Percentiles rank a stretch among this genome's conserved stretches.
These are phyloP conservation scores for Agrochola macilenta DNA, from an alignment of 2,888 invertebrate species.

Conservation along the genomic window DNA sequence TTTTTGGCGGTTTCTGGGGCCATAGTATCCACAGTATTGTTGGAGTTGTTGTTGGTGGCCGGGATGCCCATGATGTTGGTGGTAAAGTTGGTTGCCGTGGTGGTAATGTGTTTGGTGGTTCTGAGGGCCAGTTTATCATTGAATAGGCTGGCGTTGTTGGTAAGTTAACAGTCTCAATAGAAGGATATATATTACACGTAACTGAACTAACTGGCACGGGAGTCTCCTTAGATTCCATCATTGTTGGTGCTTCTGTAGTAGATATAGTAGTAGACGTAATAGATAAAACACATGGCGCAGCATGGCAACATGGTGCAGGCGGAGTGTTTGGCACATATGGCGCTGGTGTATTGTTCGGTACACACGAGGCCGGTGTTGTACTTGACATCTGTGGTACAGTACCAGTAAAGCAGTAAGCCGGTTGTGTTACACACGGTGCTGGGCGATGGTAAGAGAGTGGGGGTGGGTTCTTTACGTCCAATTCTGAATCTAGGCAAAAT, in stretches of 20 bases:
- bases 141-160: not conserved
- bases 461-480: slow-evolving; percentile 46
- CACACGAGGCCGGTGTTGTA: not conserved
- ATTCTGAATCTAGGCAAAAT: slow-evolving; percentile 67
- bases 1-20: not conserved
- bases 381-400: not conserved
- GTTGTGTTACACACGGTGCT: not conserved
- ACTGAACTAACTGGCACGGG: not conserved
- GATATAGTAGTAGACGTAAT: not conserved
- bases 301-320: not conserved
- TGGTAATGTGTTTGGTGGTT: not conserved
- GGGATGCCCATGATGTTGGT: not conserved
- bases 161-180: not conserved
- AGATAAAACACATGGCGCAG: not conserved
- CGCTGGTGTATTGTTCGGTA: not conserved
- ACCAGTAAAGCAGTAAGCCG: not conserved
- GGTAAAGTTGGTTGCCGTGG: not conserved
- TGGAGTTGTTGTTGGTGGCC: slow-evolving; percentile 19
- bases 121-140: not conserved
- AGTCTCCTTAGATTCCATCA: not conserved
- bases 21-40: not conserved
- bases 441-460: not conserved
- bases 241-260: not conserved
- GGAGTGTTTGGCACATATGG: not conserved
- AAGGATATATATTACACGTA: not conserved